Evolutionary conservation across 1,140 invertebrate species (phyloP).

Genomic region (Pseudomyrmex gracilis): DNA sequence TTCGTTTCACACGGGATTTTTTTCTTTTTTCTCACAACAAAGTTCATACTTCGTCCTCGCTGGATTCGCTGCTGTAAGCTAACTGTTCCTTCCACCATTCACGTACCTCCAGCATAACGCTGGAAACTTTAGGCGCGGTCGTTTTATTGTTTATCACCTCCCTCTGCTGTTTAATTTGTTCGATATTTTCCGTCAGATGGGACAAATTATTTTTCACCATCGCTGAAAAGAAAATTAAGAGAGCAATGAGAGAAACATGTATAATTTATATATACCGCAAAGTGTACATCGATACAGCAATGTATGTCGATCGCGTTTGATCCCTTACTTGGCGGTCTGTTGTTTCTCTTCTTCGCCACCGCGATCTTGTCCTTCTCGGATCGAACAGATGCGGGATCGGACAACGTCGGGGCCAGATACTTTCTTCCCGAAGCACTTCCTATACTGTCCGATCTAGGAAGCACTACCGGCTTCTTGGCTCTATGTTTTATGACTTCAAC

Average conservation of each 20-base stretch:
- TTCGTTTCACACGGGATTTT: neutral
- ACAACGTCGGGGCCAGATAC: constrained; percentile 94
- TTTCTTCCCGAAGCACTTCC: constrained; percentile 93
- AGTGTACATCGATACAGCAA: neutral
- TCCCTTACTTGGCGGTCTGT: constrained; percentile 86
- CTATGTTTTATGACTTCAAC: constrained; percentile 77
- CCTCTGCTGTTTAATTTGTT: constrained; percentile 81
- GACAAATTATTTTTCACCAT: constrained; percentile 84
- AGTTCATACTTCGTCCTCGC: constrained; percentile 85
- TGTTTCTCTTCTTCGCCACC: constrained; percentile 88
- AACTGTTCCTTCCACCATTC: constrained; percentile 90
- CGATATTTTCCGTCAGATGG: constrained; percentile 83
- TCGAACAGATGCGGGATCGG: constrained; percentile 91
- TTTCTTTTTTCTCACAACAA: neutral
- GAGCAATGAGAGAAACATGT: neutral
- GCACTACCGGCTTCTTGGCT: constrained; percentile 85
- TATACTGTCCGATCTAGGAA: constrained; percentile 92
- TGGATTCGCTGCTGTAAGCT: constrained; percentile 86
- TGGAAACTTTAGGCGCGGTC: constrained; percentile 85
- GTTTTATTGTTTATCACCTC: constrained; percentile 80
- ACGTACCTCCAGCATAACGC: constrained; percentile 87
- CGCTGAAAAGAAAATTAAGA: constrained; percentile 69
- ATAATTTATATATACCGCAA: neutral
- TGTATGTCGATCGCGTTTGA: neutral
- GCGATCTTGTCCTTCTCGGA: constrained; percentile 90